Conservation (phyloP, 2,113 vertebrate species). For the Aviceda subcristata region DNA sequence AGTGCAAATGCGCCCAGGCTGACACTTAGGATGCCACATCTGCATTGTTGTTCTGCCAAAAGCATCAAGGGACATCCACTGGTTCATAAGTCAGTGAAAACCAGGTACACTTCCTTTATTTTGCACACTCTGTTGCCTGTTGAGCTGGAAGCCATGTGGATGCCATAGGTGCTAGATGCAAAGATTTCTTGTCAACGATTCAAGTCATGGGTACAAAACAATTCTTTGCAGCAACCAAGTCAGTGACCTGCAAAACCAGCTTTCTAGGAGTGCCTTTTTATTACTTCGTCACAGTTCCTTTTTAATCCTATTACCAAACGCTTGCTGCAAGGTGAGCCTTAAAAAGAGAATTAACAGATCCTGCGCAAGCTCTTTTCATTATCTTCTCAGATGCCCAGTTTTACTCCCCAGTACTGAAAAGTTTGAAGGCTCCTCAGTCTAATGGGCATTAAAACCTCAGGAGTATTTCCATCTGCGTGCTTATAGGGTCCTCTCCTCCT, state of each 20-base stretch:
- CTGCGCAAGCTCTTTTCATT: background rate
- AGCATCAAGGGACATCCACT: background rate
- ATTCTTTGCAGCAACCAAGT: background rate
- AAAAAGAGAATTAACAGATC: background rate
- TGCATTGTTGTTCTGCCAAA: background rate
- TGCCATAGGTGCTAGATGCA: background rate
- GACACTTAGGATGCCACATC: background rate
- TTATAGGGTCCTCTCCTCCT: background rate
- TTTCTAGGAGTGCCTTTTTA: background rate
- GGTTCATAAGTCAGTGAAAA: background rate
- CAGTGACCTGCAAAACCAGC: background rate
- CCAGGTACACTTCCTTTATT: background rate
- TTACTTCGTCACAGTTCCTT: background rate
- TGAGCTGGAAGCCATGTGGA: background rate
- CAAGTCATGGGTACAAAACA: background rate
- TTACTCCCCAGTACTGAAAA: background rate
- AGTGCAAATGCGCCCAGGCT: background rate
- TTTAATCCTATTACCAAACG: background rate
- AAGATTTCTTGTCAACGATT: background rate
- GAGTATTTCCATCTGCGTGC: background rate
- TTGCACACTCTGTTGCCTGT: background rate
- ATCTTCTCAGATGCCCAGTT: conserved; percentile 24
- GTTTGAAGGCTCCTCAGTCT: conserved; percentile 23
- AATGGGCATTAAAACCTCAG: conserved; percentile 51
- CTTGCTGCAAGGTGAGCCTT: background rate